phyloP scores from a whole-genome alignment of 2,797 vertebrate genomes.

The Anableps anableps region DNA sequence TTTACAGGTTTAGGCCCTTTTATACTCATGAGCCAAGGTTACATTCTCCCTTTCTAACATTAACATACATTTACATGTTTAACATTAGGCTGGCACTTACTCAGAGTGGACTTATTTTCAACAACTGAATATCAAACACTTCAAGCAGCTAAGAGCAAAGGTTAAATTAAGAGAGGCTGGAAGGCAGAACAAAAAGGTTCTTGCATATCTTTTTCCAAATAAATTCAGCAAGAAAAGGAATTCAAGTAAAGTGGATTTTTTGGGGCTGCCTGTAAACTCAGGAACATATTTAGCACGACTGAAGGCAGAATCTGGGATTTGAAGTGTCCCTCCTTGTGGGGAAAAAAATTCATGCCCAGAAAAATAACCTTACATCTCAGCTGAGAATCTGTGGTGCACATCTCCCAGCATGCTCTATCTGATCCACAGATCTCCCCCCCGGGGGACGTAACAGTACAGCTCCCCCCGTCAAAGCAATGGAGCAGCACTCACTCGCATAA shows the following conservation, averaged over 20 bases:
- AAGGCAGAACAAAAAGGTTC: constrained; percentile 1
- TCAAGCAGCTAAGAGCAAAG: constrained; percentile 27
- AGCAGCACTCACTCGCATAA: constrained; percentile 64
- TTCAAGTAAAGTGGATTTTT: constrained; percentile 8
- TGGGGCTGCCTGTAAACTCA: constrained; percentile 3
- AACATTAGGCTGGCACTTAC: constrained; percentile 40
- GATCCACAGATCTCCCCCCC: constrained; percentile 49
- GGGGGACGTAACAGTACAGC: constrained; percentile 49
- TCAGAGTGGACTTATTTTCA: constrained; percentile 13
- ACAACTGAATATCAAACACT: constrained; percentile 37
- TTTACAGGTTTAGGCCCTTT: background rate
- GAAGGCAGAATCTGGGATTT: constrained; percentile 22
- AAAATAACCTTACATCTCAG: constrained; percentile 49
- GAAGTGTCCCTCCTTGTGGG: constrained; percentile 26
- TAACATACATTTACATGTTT: constrained; percentile 58
- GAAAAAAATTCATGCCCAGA: constrained; percentile 34
- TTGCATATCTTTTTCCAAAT: background rate
- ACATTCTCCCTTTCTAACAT: constrained; percentile 19
- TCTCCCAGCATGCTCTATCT: constrained; percentile 56
- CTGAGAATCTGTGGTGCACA: constrained; percentile 47
- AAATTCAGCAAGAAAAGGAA: background rate
- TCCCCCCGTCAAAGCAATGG: constrained; percentile 52
- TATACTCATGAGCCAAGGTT: background rate
- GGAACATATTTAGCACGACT: constrained; percentile 32
- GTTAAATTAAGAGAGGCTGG: constrained; percentile 19